A percentile compares a stretch with the other conserved stretches of the same genome.
phyloP scores from a whole-genome alignment of 92 coral and sea anemone genomes.

The Epizoanthus stellaris region DNA sequence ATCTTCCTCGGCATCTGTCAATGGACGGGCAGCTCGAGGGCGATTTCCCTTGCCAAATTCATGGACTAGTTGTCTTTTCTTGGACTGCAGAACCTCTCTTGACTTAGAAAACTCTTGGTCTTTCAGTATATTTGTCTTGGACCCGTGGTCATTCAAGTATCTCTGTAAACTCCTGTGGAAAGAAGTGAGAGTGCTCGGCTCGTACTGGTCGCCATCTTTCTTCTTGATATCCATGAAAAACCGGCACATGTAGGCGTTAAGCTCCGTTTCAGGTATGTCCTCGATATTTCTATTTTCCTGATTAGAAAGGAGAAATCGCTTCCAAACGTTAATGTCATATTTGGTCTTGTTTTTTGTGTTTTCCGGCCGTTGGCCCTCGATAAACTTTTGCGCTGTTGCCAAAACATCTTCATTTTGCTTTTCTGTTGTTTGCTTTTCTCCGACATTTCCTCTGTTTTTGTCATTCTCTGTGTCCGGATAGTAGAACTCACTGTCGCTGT shows the following conservation, averaged over 20 bases:
- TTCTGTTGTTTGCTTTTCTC: slow-evolving; percentile 18
- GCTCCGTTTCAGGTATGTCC: slow-evolving; percentile 38
- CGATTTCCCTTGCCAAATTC: slow-evolving; percentile 53
- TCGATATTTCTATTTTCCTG: slow-evolving; percentile 46
- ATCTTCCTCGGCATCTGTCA: slow-evolving; percentile 64
- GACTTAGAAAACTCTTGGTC: slow-evolving; percentile 50
- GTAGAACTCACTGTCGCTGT: slow-evolving; percentile 44
- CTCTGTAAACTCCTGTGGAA: slow-evolving; percentile 60
- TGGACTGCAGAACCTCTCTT: slow-evolving; percentile 23
- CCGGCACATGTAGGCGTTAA: slow-evolving; percentile 39
- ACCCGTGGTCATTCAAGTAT: slow-evolving; percentile 31
- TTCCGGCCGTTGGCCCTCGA: slow-evolving; percentile 47
- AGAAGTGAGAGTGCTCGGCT: slow-evolving; percentile 52
- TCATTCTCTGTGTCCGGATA: slow-evolving; percentile 38
- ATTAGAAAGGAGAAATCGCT: slow-evolving; percentile 24
- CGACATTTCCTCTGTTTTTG: neutral
- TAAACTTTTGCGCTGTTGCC: slow-evolving; percentile 38
- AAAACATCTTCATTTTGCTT: neutral
- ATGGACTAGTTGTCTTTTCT: slow-evolving; percentile 12
- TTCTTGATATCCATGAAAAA: slow-evolving; percentile 50
- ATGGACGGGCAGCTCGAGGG: slow-evolving; percentile 45
- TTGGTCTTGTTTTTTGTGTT: slow-evolving; percentile 55
- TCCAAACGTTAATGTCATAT: slow-evolving; percentile 46
- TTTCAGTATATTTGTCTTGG: slow-evolving; percentile 33
- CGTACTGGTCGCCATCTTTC: slow-evolving; percentile 57